Evolutionary conservation across 2,113 vertebrate species (phyloP).

Genomic region (Bufo bufo): DNA sequence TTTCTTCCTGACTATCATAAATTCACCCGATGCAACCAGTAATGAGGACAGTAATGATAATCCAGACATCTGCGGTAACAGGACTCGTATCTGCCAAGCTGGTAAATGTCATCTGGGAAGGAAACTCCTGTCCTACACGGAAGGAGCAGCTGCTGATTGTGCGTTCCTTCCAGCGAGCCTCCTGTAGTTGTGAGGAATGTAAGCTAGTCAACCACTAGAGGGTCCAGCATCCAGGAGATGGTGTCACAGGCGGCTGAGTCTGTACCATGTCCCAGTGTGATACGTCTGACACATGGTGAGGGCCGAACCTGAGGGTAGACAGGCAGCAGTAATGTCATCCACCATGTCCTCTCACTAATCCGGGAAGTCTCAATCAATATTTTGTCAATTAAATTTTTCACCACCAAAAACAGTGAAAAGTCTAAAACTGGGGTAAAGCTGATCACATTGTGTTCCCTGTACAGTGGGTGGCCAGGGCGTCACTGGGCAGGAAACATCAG

Average conservation of each 20-base stretch:
- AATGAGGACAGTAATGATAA: neutral
- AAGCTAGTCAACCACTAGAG: constrained; percentile 44
- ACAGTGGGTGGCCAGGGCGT: too few species aligned
- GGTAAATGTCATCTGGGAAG: neutral
- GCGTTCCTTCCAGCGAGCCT: neutral
- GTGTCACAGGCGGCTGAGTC: neutral
- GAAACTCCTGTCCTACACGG: neutral
- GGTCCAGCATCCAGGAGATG: constrained; percentile 38
- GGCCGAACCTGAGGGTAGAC: too few species aligned
- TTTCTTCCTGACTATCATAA: neutral
- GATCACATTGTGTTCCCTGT: too few species aligned
- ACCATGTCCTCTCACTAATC: too few species aligned
- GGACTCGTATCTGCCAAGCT: neutral
- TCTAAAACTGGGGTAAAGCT: too few species aligned
- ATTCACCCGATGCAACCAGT: neutral
- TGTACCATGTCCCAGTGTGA: neutral
- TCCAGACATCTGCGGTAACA: neutral
- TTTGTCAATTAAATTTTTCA: neutral
- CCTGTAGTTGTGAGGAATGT: neutral
- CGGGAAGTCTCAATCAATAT: neutral
- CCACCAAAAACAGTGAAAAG: too few species aligned
- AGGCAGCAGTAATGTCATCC: too few species aligned
- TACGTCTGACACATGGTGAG: neutral
- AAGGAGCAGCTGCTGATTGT: neutral
- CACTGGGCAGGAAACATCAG: too few species aligned